Base-by-base conservation (phyloP, 2,888 invertebrate species). In the Eupithecia tripunctaria region DNA sequence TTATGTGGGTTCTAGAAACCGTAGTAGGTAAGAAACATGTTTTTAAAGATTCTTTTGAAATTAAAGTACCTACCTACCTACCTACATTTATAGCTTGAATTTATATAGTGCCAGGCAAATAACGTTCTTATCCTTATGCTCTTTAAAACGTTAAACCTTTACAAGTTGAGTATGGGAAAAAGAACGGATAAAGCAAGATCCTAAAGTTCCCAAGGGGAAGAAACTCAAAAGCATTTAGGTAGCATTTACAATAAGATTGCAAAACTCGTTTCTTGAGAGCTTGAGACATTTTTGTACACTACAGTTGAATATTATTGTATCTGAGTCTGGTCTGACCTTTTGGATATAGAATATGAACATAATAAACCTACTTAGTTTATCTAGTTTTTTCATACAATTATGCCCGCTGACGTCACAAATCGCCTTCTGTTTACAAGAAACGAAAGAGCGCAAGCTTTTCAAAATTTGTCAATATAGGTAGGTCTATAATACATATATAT, bases 261-360 rank as follows among this genome's bases (percentile, higher is more conserved):
- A 21, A 29, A 73, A 73, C 73, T 63, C 14, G 73, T 70, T 73
- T 70, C 14, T 70, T 64, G 59, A 63, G 59, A 73, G 21, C 56
- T 59, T 59, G 4, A 27, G 7, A 60, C 5, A 2, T n/a, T n/a
- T 21, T 21, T 47, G 43, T 47, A n/a, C 43, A 18, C 8, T 47
- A 18, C 18, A n/a, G n/a, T 2, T 47, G 47, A n/a, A n/a, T 47
- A n/a, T 0, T n/a, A n/a, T 8, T n/a, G 21, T 18, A 21, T 10
- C n/a, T 7, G 47, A 51, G 21, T 21, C 21, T 51, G 47, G 10
- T 51, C 21, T 51, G 47, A 51, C 47, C 47, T 51, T n/a, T 51
- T 51, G 47, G 21, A 51, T 51, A 21, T 51, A 10, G 47, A 10
- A 51, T 51, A 21, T 51, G 21, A 15, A n/a, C n/a, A 15, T 2